Evolutionary conservation across 2,113 vertebrate genomes (phyloP).

Genomic region (Ellobius talpinus): DNA sequence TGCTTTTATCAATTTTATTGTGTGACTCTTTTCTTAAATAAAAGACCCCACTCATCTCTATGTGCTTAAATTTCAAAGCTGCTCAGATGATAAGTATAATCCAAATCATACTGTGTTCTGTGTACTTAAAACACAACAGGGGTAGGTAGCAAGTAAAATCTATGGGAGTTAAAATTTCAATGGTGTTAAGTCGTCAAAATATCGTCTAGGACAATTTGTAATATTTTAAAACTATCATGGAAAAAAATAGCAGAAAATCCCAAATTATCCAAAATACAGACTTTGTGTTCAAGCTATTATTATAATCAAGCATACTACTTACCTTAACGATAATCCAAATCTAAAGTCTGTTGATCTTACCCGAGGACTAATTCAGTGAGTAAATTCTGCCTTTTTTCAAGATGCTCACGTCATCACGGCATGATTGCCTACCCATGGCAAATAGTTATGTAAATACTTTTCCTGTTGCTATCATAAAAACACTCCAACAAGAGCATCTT

Average conservation of each 20-base stretch:
- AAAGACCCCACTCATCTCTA: not conserved
- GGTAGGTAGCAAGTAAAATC: not conserved
- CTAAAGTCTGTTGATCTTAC: not conserved
- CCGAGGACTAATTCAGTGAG: not conserved
- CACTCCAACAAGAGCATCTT: not conserved
- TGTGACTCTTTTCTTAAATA: slow-evolving; percentile 7
- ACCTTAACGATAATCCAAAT: not conserved
- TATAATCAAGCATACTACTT: not conserved
- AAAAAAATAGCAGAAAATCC: slow-evolving; percentile 31
- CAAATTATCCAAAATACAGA: not conserved
- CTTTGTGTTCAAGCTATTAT: slow-evolving; percentile 14
- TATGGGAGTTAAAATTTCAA: slow-evolving; percentile 38
- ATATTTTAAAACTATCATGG: slow-evolving; percentile 22
- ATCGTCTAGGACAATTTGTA: not conserved
- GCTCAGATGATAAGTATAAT: slow-evolving; percentile 17
- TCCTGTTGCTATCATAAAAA: not conserved
- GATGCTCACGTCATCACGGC: not conserved
- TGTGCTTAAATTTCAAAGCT: slow-evolving; percentile 35
- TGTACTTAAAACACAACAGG: not conserved
- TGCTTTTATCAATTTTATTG: not conserved
- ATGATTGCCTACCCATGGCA: not conserved
- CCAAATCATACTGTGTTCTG: not conserved
- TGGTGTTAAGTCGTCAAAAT: not conserved
- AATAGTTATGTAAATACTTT: slow-evolving; percentile 10
- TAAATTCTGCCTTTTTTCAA: slow-evolving; percentile 3